Base-by-base conservation (phyloP, 2,888 invertebrate species). In the Laothoe populi region DNA sequence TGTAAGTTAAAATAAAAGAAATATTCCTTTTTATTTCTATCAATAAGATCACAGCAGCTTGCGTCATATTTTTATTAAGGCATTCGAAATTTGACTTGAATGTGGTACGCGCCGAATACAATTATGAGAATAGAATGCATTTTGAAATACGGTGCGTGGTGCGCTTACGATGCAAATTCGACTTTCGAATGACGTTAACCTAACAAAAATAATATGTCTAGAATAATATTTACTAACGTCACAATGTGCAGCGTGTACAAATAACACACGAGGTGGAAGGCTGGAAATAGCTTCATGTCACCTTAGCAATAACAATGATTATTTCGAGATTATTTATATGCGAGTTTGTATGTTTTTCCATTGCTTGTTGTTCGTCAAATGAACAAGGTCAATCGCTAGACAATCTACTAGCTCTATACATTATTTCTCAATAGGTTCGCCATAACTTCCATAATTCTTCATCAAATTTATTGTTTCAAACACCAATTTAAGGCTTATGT, bases 141-240 rank as follows among this genome's bases (percentile, higher is more conserved):
- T 38, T 10, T 38, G 13, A 13, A 38, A 38, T 38, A 1, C 35
- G 1, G 35, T 13, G 38, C 38, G 13, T 38, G 13, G 0, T 1
- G 4, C 3, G 13, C 38, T 13, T 10, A 38, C 38, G 13, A 38
- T 38, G 38, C 38, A 13, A 38, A 11, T 38, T 38, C 10, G 8
- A 1, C 7, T 8, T 23, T 19, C 8, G 13, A 13, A 48, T 11
- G 35, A 53, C 16, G 4, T n/a, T 26, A n/a, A 24, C n/a, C 24
- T n/a, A 19, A 35, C 31, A 16, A 53, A 19, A 53, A 19, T n/a
- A 19, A 31, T 31, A 53, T 19, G 31, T 38, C 31, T 35, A 11
- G 4, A 53, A 53, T 10, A 53, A 53, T 53, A 53, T 53, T 53
- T 53, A 31, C 53, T 19, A 4, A 11, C 46, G 24, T 11, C 53